A percentile compares a stretch with the other conserved stretches of the same genome.
phyloP scores from a whole-genome alignment of 2,888 invertebrate species.

The Cryptus viduatorius region DNA sequence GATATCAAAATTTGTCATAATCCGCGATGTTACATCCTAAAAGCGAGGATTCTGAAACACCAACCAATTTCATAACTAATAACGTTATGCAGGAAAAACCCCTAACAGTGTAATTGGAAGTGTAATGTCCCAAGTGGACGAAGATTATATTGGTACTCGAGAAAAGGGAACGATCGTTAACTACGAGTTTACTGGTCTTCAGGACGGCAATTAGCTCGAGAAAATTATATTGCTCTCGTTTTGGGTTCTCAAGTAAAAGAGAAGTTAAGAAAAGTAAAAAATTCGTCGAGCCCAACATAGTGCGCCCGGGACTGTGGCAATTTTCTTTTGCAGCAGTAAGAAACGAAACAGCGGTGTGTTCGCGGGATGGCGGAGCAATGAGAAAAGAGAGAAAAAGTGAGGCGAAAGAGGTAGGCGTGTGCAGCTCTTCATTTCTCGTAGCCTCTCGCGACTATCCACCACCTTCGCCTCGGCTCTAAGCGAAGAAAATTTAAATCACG shows the following conservation, averaged over 20 bases:
- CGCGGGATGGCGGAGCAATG: neutral
- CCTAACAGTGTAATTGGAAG: conserved; percentile 27
- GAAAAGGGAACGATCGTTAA: conserved; percentile 27
- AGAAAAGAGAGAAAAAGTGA: conserved; percentile 29
- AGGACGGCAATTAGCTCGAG: conserved; percentile 49
- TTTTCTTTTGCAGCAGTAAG: conserved; percentile 44
- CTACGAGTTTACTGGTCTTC: conserved; percentile 29
- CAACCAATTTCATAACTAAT: conserved; percentile 23
- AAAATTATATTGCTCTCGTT: conserved; percentile 52
- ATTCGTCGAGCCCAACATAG: conserved; percentile 21
- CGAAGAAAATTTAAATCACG: conserved; percentile 63
- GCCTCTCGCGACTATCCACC: conserved; percentile 22
- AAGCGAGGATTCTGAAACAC: neutral
- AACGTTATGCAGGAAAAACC: conserved; percentile 44
- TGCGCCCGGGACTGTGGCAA: conserved; percentile 32
- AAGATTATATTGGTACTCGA: conserved; percentile 37
- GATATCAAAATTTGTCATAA: conserved; percentile 43
- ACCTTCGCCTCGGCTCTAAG: conserved; percentile 6
- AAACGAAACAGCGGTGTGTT: conserved; percentile 17
- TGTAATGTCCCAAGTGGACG: conserved; percentile 25
- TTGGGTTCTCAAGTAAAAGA: conserved; percentile 28
- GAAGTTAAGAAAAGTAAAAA: conserved; percentile 34
- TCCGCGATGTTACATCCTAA: neutral
- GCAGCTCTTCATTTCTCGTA: conserved; percentile 20
- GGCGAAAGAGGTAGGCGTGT: conserved; percentile 58